Evolutionary conservation across 2,113 vertebrate genomes (phyloP).

Genomic region (Gambusia holbrooki): DNA sequence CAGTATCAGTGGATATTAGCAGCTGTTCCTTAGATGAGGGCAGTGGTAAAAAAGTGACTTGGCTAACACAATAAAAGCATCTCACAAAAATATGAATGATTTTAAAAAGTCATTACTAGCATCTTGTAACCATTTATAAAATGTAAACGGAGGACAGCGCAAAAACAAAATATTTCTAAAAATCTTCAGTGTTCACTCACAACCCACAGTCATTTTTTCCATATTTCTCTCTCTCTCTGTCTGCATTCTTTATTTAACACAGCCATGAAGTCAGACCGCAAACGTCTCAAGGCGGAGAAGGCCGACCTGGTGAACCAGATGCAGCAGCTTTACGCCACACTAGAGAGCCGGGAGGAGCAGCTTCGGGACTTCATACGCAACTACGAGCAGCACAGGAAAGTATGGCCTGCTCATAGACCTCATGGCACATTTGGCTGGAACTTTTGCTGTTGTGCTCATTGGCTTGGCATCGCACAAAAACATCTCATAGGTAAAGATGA

Average conservation of each 20-base stretch:
- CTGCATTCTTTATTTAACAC: neutral
- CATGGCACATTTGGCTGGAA: neutral
- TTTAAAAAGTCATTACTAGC: neutral
- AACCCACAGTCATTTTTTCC: too few species aligned
- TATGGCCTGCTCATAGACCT: constrained; percentile 54
- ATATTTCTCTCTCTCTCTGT: neutral
- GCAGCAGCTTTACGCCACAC: constrained; percentile 97
- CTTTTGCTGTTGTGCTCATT: neutral
- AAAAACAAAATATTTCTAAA: neutral
- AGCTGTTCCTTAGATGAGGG: neutral
- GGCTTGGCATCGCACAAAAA: neutral
- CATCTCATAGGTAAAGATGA: neutral
- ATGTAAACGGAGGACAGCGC: neutral
- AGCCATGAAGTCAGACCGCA: constrained; percentile 98
- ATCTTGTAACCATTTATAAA: neutral
- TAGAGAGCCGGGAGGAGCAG: constrained; percentile 98
- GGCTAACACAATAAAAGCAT: neutral
- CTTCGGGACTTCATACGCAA: constrained; percentile 97
- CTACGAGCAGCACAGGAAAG: constrained; percentile 98
- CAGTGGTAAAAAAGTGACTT: neutral
- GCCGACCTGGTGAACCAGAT: constrained; percentile 97
- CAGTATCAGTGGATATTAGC: neutral
- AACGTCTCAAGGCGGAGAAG: constrained; percentile 94
- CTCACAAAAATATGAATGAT: neutral
- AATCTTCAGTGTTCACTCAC: neutral